phyloP scores from a whole-genome alignment of 2,113 vertebrate species.

The Ciconia maguari region DNA sequence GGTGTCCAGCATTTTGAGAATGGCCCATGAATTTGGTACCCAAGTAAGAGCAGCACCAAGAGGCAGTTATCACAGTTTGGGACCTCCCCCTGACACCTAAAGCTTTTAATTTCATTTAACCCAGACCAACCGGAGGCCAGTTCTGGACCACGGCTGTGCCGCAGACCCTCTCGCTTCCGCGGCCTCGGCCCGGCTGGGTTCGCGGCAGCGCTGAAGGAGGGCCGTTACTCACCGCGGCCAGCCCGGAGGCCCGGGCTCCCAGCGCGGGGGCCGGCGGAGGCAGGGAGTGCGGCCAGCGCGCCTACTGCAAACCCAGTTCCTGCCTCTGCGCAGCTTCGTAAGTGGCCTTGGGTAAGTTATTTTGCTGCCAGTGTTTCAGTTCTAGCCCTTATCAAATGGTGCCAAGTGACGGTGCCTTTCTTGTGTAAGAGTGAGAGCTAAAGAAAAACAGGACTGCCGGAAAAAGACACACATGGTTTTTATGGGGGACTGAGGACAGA shows the following conservation, averaged over 20 bases:
- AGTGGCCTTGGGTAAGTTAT: neutral
- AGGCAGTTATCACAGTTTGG: neutral
- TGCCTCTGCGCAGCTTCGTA: neutral
- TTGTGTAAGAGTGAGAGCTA: neutral
- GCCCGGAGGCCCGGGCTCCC: neutral
- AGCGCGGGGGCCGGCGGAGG: too few relatives aligned
- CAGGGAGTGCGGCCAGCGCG: fast-evolving
- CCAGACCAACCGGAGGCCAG: neutral
- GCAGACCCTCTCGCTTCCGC: fast-evolving
- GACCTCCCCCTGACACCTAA: neutral
- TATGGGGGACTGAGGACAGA: neutral
- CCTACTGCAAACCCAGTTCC: neutral
- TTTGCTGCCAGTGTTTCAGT: neutral
- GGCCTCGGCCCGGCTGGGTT: too few relatives aligned
- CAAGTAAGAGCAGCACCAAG: neutral
- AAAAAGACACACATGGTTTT: neutral
- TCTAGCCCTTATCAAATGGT: neutral
- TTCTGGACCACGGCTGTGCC: fast-evolving
- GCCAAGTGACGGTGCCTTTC: neutral
- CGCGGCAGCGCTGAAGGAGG: neutral
- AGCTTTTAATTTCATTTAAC: neutral
- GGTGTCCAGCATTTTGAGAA: neutral
- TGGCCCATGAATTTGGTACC: neutral
- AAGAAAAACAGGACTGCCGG: neutral
- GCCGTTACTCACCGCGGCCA: fast-evolving